Evolutionary conservation across 2,797 vertebrate genomes (phyloP).

Genomic region (Paramormyrops hopkinsi): DNA sequence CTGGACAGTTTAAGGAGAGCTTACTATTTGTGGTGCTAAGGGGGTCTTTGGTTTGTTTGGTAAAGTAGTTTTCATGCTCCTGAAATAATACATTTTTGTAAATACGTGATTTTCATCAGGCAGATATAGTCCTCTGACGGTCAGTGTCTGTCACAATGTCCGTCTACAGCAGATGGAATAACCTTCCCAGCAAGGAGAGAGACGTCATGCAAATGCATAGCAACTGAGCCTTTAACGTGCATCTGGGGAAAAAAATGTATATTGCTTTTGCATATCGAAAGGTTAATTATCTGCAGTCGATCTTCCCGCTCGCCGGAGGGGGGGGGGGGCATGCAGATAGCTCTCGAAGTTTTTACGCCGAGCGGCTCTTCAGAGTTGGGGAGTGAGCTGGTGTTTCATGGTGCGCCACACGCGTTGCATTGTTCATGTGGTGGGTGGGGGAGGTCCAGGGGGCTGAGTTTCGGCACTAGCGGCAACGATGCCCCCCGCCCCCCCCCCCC

Average conservation of each 20-base stretch:
- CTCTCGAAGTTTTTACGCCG: background rate
- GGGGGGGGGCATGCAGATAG: slow-evolving; percentile 18
- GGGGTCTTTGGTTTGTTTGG: background rate
- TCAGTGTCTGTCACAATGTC: background rate
- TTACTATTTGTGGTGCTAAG: background rate
- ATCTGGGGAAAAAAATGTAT: slow-evolving; percentile 14
- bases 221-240: slow-evolving; percentile 16
- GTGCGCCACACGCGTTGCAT: background rate
- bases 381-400: background rate
- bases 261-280: slow-evolving; percentile 31
- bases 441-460: background rate
- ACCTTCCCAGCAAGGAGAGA: background rate
- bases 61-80: background rate
- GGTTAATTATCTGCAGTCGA: slow-evolving; percentile 40
- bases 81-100: background rate
- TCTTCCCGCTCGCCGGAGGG: slow-evolving; percentile 24
- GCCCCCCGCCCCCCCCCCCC: no score
- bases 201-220: background rate
- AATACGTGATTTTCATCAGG: background rate
- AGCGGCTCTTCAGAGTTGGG: slow-evolving; percentile 2
- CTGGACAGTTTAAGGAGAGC: background rate
- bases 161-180: background rate
- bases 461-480: background rate
- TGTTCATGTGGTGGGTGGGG: background rate
- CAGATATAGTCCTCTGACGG: background rate